Percentiles rank a stretch among this genome's conserved stretches.
phyloP scores from a whole-genome alignment of 2,797 vertebrate genomes.

The Heterohyrax brucei region DNA sequence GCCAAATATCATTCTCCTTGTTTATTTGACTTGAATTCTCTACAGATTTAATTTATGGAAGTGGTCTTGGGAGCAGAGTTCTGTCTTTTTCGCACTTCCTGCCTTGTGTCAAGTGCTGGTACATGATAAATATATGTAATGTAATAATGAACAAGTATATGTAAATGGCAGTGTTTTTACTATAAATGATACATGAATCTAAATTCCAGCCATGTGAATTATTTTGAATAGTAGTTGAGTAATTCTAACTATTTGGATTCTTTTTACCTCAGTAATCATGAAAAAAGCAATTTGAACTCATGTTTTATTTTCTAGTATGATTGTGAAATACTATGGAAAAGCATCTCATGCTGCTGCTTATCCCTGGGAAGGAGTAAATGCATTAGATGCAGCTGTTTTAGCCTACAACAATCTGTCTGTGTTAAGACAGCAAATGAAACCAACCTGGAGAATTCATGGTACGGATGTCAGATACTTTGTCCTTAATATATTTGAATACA shows the following conservation, averaged over 20 bases:
- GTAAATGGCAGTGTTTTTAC: neutral
- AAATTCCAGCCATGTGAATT: constrained; percentile 38
- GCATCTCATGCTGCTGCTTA: constrained; percentile 95
- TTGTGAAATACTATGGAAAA: constrained; percentile 95
- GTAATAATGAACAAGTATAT: neutral
- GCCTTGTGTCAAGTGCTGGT: constrained; percentile 22
- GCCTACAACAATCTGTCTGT: constrained; percentile 96
- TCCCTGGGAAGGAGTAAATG: constrained; percentile 96
- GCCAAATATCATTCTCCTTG: neutral
- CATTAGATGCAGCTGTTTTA: constrained; percentile 96
- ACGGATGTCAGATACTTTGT: constrained; percentile 86
- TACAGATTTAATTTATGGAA: neutral
- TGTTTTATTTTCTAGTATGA: constrained; percentile 92
- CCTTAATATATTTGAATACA: constrained; percentile 78
- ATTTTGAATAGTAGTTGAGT: constrained; percentile 64
- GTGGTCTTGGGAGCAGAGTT: neutral
- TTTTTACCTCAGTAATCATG: constrained; percentile 65
- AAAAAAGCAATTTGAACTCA: constrained; percentile 84
- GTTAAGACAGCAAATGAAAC: constrained; percentile 96
- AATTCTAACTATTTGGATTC: constrained; percentile 57
- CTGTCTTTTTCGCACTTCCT: constrained; percentile 19
- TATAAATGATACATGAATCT: constrained; percentile 9
- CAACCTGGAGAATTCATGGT: constrained; percentile 96
- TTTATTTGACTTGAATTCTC: constrained; percentile 24
- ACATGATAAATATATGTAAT: neutral